phyloP scores from a whole-genome alignment of 2,888 invertebrate genomes.

The Lepidocyrtoides sp. region DNA sequence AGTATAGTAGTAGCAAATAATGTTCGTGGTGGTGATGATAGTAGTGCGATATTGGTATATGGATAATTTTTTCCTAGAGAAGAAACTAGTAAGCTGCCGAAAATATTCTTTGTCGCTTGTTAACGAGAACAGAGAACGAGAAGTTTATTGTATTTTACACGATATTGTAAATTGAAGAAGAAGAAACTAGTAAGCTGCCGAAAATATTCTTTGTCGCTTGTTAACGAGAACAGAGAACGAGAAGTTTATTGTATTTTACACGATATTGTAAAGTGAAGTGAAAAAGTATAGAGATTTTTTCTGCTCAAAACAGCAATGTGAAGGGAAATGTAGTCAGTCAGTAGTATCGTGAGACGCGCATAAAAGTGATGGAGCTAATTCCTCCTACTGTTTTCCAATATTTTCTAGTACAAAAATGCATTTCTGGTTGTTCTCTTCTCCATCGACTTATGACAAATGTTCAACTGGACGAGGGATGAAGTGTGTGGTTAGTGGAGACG shows the following conservation, averaged over 20 bases:
- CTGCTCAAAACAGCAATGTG: slow-evolving; percentile 19
- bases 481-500: slow-evolving; percentile 7
- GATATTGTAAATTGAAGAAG: slow-evolving; percentile 52
- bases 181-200: slow-evolving; percentile 52
- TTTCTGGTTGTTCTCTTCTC: background rate
- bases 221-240: slow-evolving; percentile 43
- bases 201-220: slow-evolving; percentile 68
- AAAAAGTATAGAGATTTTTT: slow-evolving; percentile 39
- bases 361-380: slow-evolving; percentile 63
- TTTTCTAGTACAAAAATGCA: slow-evolving; percentile 23
- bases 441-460: slow-evolving; percentile 3
- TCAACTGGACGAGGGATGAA: background rate
- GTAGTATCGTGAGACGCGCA: slow-evolving; percentile 3
- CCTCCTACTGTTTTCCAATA: slow-evolving; percentile 22
- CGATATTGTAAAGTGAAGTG: slow-evolving; percentile 64
- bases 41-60: background rate
- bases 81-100: slow-evolving; percentile 52
- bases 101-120: slow-evolving; percentile 68
- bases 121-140: slow-evolving; percentile 38
- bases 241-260: slow-evolving; percentile 52
- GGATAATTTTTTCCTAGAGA: slow-evolving; percentile 10
- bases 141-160: slow-evolving; percentile 48
- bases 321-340: background rate
- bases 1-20: background rate
- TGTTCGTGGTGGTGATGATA: background rate